Conservation (phyloP, 2,113 vertebrate genomes). For the Xiphophorus hellerii region DNA sequence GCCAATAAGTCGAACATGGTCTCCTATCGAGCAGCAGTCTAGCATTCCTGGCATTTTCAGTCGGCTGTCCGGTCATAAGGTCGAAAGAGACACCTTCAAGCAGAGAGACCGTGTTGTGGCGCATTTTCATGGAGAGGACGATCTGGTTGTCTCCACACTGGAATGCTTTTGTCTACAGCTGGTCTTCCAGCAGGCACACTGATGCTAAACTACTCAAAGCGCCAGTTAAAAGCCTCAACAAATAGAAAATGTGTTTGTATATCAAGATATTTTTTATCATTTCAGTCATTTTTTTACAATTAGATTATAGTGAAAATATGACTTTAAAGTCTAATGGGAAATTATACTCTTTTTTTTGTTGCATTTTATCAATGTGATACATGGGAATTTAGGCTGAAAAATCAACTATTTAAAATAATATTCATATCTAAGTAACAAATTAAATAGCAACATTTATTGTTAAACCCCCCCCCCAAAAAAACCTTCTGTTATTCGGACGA, state of each 20-base stretch:
- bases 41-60: constrained; percentile 85
- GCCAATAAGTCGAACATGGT: constrained; percentile 85
- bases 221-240: neutral
- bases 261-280: neutral
- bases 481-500: neutral
- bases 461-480: too few species aligned
- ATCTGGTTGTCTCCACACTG: constrained; percentile 63
- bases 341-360: neutral
- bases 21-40: constrained; percentile 83
- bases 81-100: constrained; percentile 63
- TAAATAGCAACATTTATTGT: too few species aligned
- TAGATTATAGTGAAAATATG: neutral
- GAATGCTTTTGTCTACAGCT: constrained; percentile 76
- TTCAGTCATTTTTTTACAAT: neutral
- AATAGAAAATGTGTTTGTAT: neutral
- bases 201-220: neutral
- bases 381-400: too few species aligned
- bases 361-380: too few species aligned
- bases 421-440: too few species aligned
- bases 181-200: constrained; percentile 15
- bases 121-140: constrained; percentile 60
- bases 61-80: constrained; percentile 74
- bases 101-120: constrained; percentile 68
- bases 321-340: neutral
- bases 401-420: too few species aligned